Evolutionary conservation across 2,888 invertebrate species (phyloP).

Genomic region (Eristalis arbustorum): DNA sequence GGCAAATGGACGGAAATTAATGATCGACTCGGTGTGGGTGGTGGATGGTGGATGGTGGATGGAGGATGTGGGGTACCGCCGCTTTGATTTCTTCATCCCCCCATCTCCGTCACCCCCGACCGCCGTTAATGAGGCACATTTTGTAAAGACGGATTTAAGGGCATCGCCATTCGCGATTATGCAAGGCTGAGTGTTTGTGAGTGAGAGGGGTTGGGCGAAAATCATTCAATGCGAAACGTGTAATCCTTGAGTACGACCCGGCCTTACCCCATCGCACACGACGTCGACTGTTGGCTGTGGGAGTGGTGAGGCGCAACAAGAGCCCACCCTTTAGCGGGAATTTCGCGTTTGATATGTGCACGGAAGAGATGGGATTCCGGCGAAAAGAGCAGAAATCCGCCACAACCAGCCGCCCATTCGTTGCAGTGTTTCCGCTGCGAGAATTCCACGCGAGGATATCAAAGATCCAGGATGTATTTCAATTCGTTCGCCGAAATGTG

Average conservation of each 20-base stretch:
- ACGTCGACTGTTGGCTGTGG: not conserved
- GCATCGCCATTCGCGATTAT: conserved; percentile 45
- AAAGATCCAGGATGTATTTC: conserved; percentile 45
- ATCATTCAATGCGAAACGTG: conserved; percentile 27
- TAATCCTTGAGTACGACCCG: conserved; percentile 46
- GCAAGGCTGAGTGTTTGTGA: not conserved
- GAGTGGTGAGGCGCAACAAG: conserved; percentile 23
- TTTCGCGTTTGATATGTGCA: conserved; percentile 23
- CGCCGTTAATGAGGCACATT: conserved; percentile 66
- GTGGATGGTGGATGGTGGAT: not conserved
- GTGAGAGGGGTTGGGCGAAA: conserved; percentile 7
- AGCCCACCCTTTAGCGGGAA: not conserved
- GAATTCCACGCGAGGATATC: conserved; percentile 40
- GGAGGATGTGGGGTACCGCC: not conserved
- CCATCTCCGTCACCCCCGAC: not conserved
- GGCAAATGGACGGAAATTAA: conserved; percentile 63
- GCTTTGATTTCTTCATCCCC: conserved; percentile 40
- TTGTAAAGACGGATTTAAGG: conserved; percentile 61
- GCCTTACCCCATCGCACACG: not conserved
- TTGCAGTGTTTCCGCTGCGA: conserved; percentile 19
- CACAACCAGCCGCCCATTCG: not conserved
- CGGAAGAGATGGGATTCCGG: conserved; percentile 7
- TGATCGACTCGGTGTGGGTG: conserved; percentile 8
- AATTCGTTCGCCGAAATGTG: conserved; percentile 37
- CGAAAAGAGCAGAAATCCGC: conserved; percentile 7